Evolutionary conservation across 1,140 invertebrate species (phyloP).

Genomic region (Gryon sp.): DNA sequence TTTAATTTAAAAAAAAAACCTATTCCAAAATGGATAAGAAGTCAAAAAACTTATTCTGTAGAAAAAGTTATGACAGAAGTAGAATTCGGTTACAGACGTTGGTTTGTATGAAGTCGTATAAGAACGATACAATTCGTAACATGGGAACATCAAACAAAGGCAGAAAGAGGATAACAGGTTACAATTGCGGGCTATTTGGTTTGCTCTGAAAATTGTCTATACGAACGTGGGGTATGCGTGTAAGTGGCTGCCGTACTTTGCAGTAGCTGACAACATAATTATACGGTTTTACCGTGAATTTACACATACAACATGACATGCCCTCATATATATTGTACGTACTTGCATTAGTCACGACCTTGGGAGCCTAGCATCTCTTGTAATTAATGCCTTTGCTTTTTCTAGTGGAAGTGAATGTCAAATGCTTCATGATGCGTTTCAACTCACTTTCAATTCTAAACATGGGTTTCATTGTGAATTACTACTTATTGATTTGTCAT

Average conservation of each 20-base stretch:
- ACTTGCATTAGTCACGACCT: slow-evolving; percentile 57
- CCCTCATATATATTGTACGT: slow-evolving; percentile 52
- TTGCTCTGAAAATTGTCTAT: slow-evolving; percentile 55
- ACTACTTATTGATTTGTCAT: too few species aligned
- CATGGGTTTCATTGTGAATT: slow-evolving; percentile 8
- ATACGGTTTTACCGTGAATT: slow-evolving; percentile 58
- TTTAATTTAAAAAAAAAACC: too few species aligned
- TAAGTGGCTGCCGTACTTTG: slow-evolving; percentile 44
- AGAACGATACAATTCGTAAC: slow-evolving; percentile 35
- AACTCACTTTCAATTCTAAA: slow-evolving; percentile 52
- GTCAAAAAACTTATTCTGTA: too few species aligned
- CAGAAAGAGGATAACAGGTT: slow-evolving; percentile 42
- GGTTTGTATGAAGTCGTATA: neutral
- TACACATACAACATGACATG: slow-evolving; percentile 53
- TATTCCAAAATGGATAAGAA: too few species aligned
- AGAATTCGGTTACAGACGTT: slow-evolving; percentile 18
- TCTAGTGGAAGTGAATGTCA: slow-evolving; percentile 60
- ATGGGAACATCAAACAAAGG: slow-evolving; percentile 43
- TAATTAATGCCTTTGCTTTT: slow-evolving; percentile 67
- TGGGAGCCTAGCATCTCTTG: slow-evolving; percentile 51
- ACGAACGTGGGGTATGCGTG: slow-evolving; percentile 24
- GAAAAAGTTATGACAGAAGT: too few species aligned
- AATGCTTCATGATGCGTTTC: slow-evolving; percentile 50
- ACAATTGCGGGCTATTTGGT: slow-evolving; percentile 54
- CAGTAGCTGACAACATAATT: slow-evolving; percentile 65